phyloP scores from a whole-genome alignment of 2,888 invertebrate genomes.

The Noctua janthina region DNA sequence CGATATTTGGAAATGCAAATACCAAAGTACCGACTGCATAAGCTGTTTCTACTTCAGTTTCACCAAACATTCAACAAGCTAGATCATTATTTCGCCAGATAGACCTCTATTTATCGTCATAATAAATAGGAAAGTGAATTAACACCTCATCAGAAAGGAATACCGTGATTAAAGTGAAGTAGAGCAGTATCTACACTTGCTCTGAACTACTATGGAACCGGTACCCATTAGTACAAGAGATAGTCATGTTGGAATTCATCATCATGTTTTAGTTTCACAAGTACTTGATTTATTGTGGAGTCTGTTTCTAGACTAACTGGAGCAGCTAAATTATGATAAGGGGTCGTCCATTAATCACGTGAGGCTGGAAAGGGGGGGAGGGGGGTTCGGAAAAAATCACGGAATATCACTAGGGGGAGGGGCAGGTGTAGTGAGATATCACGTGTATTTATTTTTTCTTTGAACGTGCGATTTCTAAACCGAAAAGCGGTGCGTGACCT shows the following conservation, averaged over 20 bases:
- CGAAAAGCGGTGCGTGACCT: no score
- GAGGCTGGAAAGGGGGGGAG: no score
- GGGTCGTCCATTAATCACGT: no score
- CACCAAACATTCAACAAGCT: constrained; percentile 15
- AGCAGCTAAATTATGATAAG: neutral
- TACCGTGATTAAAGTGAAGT: constrained; percentile 53
- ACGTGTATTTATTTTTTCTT: no score
- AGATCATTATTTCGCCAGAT: neutral
- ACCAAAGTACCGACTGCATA: neutral
- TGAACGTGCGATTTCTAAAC: no score
- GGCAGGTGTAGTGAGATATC: no score
- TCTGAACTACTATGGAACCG: constrained; percentile 44
- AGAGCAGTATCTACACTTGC: constrained; percentile 35
- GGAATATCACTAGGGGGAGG: no score
- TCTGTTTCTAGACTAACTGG: constrained; percentile 6
- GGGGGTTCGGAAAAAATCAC: no score
- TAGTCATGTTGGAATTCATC: constrained; percentile 40
- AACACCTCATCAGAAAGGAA: constrained; percentile 58
- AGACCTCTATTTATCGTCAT: constrained; percentile 23
- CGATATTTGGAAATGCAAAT: neutral
- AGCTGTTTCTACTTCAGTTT: constrained; percentile 5
- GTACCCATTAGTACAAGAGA: constrained; percentile 55
- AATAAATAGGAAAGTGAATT: constrained; percentile 62
- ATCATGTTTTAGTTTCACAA: constrained; percentile 32
- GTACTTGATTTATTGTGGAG: constrained; percentile 35